These are phyloP conservation scores for Arnoldichthys spilopterus DNA, from an alignment of 2,797 vertebrate genomes.

Conservation along the genomic window DNA sequence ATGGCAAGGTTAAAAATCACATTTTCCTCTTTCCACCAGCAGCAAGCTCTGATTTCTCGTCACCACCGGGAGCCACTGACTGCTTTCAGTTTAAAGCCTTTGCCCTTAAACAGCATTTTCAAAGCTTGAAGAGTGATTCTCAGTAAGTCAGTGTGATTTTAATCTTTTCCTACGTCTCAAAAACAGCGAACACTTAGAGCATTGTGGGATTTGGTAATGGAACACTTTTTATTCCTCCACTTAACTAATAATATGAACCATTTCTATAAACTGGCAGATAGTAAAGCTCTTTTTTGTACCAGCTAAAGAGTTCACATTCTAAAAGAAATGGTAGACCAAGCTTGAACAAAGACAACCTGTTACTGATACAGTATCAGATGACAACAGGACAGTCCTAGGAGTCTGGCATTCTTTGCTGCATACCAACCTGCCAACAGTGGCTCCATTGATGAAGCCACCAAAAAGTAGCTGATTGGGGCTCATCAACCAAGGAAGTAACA, in stretches of 20 bases:
- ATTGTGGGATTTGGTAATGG: slow-evolving; percentile 8
- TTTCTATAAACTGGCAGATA: slow-evolving; percentile 22
- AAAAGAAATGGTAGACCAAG: slow-evolving; percentile 16
- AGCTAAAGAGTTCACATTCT: slow-evolving; percentile 32
- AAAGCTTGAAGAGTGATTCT: not conserved
- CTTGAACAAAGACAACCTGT: slow-evolving; percentile 50
- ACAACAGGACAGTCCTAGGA: slow-evolving; percentile 35
- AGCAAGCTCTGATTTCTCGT: not conserved
- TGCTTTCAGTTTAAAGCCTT: not conserved
- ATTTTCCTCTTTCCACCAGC: slow-evolving; percentile 21
- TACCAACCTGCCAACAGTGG: slow-evolving; percentile 46
- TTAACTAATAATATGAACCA: slow-evolving; percentile 9
- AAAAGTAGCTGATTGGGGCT: slow-evolving; percentile 11
- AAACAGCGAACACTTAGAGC: slow-evolving; percentile 9
- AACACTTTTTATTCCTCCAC: not conserved
- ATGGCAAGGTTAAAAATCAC: slow-evolving; percentile 47
- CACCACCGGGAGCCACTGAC: not conserved
- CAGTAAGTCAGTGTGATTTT: not conserved
- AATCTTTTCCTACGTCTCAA: not conserved
- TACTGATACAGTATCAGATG: slow-evolving; percentile 49
- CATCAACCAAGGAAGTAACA: slow-evolving; percentile 45
- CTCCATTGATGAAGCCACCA: slow-evolving; percentile 43
- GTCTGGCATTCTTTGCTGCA: slow-evolving; percentile 38
- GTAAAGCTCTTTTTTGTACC: slow-evolving; percentile 1
- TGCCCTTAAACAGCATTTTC: slow-evolving; percentile 12